Base-by-base conservation (phyloP, 2,113 vertebrate species). In the Nyctibius bracteatus region DNA sequence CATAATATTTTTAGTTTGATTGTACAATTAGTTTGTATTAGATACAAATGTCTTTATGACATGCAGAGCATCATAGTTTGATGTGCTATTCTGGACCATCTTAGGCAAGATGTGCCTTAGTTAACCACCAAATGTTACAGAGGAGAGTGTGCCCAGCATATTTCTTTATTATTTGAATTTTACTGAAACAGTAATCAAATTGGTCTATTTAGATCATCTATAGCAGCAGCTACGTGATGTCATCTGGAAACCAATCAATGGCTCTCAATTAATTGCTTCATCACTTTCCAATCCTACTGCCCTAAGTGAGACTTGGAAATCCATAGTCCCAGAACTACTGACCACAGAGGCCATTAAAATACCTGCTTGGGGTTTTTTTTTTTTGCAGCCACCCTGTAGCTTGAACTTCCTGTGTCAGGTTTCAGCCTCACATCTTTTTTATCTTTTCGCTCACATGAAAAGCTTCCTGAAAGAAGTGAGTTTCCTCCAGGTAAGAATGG, bases 51-150 rank as follows among this genome's bases (percentile, higher is more conserved):
- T 57, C 43, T 44, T 25, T 22, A 46, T 20, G 39, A 35, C 35
- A 39, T 0, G 3, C 27, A 55, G 57, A 65, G 20, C 5, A 6
- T 0, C 22, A 27, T 2, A 14, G 20, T 33, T 24, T 57, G 44
- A 30, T 0, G 1, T 25, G 83, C 13, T 84, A 13, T 17, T 67
- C 87, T 71, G 35, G 66, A 46, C 28, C 77, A 54, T 8, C 28
- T 31, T 10, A 65, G 58, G 13, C 35, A 72, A 59, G 68, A 68
- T 0, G 5, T 51, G 14, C 71, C 68, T 63, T 21, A 54, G 18
- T 51, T 57, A 59, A 46, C 37, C 43, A 30, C 8, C 1, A 1
- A 31, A 11, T 14, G 39, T 15, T 22, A 55, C 12, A 73, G 21
- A 71, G 22, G 25, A 27, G 15, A 19, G 4, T 35, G 35, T 24